These are phyloP conservation scores for Helleia helle DNA, from an alignment of 2,888 invertebrate genomes.

Conservation along the genomic window DNA sequence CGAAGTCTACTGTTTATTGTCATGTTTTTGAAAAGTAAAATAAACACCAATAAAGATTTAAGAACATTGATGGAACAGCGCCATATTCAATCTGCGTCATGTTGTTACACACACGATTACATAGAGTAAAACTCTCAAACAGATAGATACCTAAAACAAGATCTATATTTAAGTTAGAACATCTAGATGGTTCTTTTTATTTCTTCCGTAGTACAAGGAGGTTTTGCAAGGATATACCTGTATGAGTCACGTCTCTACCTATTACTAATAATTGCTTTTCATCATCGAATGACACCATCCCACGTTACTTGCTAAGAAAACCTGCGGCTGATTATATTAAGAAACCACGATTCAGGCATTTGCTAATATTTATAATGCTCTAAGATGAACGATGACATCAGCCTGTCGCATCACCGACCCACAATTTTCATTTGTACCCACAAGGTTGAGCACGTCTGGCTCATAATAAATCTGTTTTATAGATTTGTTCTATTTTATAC, in stretches of 20 bases:
- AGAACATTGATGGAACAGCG: no score
- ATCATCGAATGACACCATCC: neutral
- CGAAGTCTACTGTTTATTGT: no score
- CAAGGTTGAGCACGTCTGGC: conserved; percentile 7
- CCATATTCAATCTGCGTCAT: no score
- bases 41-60: no score
- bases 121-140: no score
- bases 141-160: no score
- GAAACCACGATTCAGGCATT: conserved; percentile 18
- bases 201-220: no score
- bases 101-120: no score
- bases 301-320: neutral
- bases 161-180: no score
- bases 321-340: neutral
- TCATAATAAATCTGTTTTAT: neutral
- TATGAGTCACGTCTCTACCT: neutral
- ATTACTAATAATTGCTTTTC: neutral
- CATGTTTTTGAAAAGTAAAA: no score
- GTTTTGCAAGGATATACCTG: no score
- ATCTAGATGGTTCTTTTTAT: no score
- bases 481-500: conserved; percentile 2
- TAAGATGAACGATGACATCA: conserved; percentile 25
- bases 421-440: conserved; percentile 18
- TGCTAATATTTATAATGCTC: conserved; percentile 18
- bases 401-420: conserved; percentile 19